Evolutionary conservation across 2,797 vertebrate species (phyloP).

Genomic region (Buceros bicornis): DNA sequence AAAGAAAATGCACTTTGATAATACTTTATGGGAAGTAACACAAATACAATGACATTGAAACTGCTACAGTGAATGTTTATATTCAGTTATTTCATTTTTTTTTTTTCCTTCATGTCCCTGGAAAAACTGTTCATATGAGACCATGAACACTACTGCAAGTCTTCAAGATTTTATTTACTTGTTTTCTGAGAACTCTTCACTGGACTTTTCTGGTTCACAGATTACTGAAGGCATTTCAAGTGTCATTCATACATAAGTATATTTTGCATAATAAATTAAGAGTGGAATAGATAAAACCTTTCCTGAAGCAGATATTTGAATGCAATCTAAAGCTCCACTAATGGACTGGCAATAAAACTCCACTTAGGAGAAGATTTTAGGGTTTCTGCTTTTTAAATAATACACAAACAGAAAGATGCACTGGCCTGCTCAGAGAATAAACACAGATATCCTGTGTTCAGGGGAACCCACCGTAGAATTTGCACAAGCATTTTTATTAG

Average conservation of each 20-base stretch:
- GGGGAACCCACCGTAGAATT: background rate
- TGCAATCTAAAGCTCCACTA: background rate
- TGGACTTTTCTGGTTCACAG: background rate
- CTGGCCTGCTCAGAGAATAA: background rate
- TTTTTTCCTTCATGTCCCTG: background rate
- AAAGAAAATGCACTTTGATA: background rate
- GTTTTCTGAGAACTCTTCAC: background rate
- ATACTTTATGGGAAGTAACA: background rate
- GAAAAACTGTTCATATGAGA: background rate
- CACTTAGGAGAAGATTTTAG: background rate
- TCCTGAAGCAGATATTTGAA: background rate
- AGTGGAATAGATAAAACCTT: background rate
- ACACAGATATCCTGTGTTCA: background rate
- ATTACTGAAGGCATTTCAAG: background rate
- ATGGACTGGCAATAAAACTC: background rate
- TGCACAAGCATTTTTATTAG: background rate
- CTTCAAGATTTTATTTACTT: background rate
- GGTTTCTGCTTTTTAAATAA: background rate
- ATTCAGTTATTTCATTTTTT: background rate
- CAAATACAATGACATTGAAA: background rate
- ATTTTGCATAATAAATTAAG: background rate
- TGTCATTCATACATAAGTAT: background rate
- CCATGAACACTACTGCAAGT: background rate
- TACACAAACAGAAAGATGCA: background rate
- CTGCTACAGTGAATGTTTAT: background rate